These are phyloP conservation scores for Xenentodon cancila DNA, from an alignment of 2,797 vertebrate species.

Conservation along the genomic window DNA sequence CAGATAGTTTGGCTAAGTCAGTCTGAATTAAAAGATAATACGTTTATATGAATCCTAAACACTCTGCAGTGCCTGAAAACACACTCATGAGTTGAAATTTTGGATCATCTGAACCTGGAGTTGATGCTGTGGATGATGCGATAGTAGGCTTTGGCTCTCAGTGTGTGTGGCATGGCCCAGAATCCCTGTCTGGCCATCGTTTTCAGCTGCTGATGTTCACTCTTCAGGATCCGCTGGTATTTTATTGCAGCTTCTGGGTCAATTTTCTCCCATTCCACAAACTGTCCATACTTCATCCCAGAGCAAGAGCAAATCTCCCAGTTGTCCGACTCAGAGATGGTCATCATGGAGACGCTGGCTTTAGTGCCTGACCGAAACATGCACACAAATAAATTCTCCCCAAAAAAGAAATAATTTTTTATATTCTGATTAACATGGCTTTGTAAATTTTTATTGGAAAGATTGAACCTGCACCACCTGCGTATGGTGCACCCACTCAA, in stretches of 20 bases:
- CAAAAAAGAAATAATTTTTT: not conserved
- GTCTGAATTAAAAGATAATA: not conserved
- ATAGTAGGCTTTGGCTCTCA: conserved; percentile 86
- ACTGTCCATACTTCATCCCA: conserved; percentile 82
- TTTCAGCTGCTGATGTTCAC: conserved; percentile 81
- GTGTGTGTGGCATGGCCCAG: conserved; percentile 81
- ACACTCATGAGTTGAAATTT: no score
- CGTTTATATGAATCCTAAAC: not conserved
- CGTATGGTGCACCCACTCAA: no score
- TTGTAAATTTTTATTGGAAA: no score
- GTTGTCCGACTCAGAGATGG: conserved; percentile 81
- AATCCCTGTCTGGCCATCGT: conserved; percentile 84
- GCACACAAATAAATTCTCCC: not conserved
- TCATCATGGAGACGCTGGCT: conserved; percentile 75
- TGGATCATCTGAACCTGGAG: conserved; percentile 62
- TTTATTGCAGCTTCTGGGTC: conserved; percentile 62
- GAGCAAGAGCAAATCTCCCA: conserved; percentile 81
- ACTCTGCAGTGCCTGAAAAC: not conserved
- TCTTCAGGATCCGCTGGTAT: conserved; percentile 71
- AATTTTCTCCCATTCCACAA: conserved; percentile 89
- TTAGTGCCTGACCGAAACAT: conserved; percentile 58
- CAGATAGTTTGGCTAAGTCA: not conserved
- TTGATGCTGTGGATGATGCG: conserved; percentile 84
- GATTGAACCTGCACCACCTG: no score
- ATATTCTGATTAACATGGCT: no score